Percentiles rank a stretch among this genome's conserved stretches.
phyloP scores from a whole-genome alignment of 64 coral and sea anemone species.

The Platygyra sinensis region DNA sequence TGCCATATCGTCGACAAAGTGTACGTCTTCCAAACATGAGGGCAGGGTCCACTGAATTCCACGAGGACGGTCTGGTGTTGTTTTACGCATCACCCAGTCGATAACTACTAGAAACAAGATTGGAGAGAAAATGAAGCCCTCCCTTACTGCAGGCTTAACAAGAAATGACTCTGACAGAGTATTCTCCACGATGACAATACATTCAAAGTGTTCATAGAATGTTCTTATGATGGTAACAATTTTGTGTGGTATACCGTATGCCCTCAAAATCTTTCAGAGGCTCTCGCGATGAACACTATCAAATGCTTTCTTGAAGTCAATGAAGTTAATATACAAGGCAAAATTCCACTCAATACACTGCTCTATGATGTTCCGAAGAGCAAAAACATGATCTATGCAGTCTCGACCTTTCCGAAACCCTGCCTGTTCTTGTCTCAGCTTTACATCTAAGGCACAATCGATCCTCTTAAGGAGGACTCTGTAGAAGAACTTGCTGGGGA shows the following conservation, averaged over 20 bases:
- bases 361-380: conserved; percentile 40
- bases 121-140: conserved; percentile 3
- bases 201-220: background rate
- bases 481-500: conserved; percentile 5
- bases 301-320: conserved; percentile 42
- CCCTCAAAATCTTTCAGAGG: background rate
- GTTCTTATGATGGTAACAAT: no score
- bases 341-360: conserved; percentile 31
- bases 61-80: background rate
- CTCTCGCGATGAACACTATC: conserved; percentile 34
- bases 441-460: background rate
- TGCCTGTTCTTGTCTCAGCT: conserved; percentile 34
- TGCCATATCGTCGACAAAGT: conserved; percentile 47
- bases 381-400: background rate
- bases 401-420: conserved; percentile 33
- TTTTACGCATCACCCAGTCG: background rate
- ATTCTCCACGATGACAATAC: background rate
- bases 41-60: conserved; percentile 17
- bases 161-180: background rate
- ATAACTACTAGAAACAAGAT: background rate
- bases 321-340: conserved; percentile 35
- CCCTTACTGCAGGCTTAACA: background rate
- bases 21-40: conserved; percentile 19
- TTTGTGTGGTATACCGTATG: conserved; percentile 8
- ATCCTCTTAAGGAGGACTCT: conserved; percentile 20